phyloP scores from a whole-genome alignment of 2,113 vertebrate species.

The Alouatta palliata region DNA sequence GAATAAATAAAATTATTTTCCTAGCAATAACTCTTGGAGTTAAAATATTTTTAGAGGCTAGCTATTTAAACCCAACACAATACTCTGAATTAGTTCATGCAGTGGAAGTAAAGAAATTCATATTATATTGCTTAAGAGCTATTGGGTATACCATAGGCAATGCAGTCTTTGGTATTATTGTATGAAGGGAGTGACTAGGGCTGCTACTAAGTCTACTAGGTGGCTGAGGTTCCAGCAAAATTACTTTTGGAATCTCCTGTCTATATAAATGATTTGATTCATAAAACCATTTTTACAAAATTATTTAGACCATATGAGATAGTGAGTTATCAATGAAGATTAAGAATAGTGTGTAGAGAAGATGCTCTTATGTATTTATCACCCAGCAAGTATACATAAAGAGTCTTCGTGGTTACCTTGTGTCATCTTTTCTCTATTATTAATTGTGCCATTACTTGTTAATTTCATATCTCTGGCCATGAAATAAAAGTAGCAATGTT shows the following conservation, averaged over 20 bases:
- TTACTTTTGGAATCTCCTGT: not conserved
- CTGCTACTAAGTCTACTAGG: not conserved
- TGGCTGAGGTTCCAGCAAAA: not conserved
- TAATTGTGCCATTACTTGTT: not conserved
- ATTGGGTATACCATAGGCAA: not conserved
- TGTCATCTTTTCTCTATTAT: not conserved
- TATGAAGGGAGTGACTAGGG: not conserved
- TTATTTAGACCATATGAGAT: not conserved
- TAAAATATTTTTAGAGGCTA: not conserved
- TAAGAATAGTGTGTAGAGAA: not conserved
- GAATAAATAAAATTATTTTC: not conserved
- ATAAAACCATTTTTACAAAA: not conserved
- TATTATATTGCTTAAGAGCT: not conserved
- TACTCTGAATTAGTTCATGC: not conserved
- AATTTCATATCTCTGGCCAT: not conserved
- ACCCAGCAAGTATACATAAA: not conserved
- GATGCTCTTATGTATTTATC: not conserved
- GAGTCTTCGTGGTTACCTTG: not conserved
- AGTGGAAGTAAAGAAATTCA: not conserved
- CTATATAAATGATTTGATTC: not conserved
- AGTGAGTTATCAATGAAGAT: not conserved
- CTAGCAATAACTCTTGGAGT: not conserved
- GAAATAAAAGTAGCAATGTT: not conserved
- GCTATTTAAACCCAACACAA: not conserved
- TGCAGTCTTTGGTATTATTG: not conserved